These are phyloP conservation scores for Aphelenchoides bicaudatus DNA, from an alignment of 2,888 invertebrate genomes.

Conservation along the genomic window DNA sequence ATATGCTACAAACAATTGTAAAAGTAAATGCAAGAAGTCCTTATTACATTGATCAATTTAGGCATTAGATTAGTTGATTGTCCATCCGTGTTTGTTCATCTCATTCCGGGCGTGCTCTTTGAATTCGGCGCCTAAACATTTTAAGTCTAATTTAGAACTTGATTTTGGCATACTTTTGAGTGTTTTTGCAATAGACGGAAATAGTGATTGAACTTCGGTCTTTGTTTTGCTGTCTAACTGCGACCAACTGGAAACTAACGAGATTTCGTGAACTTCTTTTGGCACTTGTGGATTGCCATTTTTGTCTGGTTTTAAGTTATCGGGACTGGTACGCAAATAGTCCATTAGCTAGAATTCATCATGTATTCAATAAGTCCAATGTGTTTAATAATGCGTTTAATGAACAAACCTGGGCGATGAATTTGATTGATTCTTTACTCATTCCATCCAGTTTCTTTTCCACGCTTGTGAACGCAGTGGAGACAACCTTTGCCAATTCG, in stretches of 20 bases:
- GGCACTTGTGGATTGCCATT: conserved; percentile 12
- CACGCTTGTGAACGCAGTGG: neutral
- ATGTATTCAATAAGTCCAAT: no score
- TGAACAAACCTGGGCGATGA: conserved; percentile 5
- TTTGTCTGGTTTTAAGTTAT: conserved; percentile 1
- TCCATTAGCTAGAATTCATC: conserved; percentile 6
- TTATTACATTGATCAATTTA: no score
- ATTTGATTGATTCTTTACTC: neutral
- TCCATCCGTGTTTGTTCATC: conserved; percentile 6
- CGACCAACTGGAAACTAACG: neutral
- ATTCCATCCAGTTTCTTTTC: conserved; percentile 5
- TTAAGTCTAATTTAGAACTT: neutral
- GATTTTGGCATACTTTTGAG: conserved; percentile 7
- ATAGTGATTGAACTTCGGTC: neutral
- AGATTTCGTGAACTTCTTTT: conserved; percentile 13
- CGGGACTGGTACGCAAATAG: neutral
- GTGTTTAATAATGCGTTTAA: neutral
- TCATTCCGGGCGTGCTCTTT: conserved; percentile 2
- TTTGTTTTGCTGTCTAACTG: neutral
- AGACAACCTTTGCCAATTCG: neutral
- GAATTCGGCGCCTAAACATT: conserved; percentile 9
- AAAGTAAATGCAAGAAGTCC: no score
- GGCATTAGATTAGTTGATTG: neutral
- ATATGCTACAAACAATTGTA: no score
- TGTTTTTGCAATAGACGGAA: conserved; percentile 5